Evolutionary conservation across 2,113 vertebrate genomes (phyloP).

Genomic region (Sakesphorus luctuosus): DNA sequence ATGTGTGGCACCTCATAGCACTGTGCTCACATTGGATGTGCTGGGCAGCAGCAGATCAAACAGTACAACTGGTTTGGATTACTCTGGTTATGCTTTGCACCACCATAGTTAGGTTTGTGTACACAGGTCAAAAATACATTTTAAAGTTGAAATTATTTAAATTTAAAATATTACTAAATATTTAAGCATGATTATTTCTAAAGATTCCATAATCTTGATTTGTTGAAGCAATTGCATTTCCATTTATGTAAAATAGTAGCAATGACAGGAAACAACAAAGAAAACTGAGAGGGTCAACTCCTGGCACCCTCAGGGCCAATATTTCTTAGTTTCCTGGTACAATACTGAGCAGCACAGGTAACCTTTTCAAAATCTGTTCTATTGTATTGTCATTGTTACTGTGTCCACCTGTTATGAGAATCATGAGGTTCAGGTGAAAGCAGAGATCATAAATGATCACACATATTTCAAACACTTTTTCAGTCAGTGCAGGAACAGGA

Average conservation of each 20-base stretch:
- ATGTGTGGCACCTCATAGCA: background rate
- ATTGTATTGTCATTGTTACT: background rate
- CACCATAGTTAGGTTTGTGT: background rate
- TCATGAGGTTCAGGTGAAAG: background rate
- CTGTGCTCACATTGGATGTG: background rate
- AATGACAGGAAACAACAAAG: background rate
- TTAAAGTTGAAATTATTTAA: background rate
- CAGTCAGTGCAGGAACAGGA: background rate
- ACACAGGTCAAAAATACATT: background rate
- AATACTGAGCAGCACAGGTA: background rate
- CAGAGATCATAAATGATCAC: background rate
- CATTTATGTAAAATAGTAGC: background rate
- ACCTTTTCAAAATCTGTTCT: background rate
- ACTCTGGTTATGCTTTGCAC: background rate
- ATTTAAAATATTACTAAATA: background rate
- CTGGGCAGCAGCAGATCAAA: background rate
- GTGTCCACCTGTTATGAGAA: background rate
- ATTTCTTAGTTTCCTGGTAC: background rate
- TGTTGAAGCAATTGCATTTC: background rate
- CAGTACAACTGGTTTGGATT: background rate
- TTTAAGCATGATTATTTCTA: background rate
- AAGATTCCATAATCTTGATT: background rate
- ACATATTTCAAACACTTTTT: background rate
- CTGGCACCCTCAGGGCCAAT: background rate
- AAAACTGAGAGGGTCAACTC: background rate